Conservation (phyloP, 2,113 vertebrate species). For the Chamaea fasciata region DNA sequence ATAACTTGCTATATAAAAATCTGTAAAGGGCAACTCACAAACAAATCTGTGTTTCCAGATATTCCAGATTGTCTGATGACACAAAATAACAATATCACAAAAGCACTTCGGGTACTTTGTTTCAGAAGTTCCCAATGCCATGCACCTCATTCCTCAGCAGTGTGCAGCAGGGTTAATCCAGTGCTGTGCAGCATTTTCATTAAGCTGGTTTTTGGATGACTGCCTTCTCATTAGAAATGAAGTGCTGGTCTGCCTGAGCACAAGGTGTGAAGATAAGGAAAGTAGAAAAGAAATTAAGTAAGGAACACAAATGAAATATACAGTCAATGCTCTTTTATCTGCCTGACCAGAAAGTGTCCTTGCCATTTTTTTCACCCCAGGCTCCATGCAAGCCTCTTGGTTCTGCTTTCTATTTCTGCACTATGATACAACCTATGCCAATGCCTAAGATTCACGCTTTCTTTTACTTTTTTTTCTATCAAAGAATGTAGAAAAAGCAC, state of each 20-base stretch:
- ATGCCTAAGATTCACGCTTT: background rate
- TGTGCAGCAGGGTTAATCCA: background rate
- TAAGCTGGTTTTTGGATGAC: background rate
- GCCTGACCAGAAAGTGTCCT: background rate
- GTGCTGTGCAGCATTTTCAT: background rate
- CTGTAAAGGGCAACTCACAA: background rate
- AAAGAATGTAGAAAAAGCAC: background rate
- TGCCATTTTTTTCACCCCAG: background rate
- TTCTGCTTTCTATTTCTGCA: background rate
- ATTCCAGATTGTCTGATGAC: background rate
- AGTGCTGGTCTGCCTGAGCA: background rate
- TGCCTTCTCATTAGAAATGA: background rate
- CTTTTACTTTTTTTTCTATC: slow-evolving; percentile 4
- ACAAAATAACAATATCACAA: background rate
- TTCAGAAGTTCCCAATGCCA: background rate
- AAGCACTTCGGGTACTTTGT: background rate
- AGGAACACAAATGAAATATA: background rate
- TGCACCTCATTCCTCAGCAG: background rate
- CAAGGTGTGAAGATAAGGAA: background rate
- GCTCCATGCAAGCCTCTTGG: background rate
- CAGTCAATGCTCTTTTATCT: background rate
- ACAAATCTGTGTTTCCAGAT: background rate
- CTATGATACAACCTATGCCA: background rate
- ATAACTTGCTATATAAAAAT: background rate
- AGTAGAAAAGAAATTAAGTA: slow-evolving; percentile 26